Evolutionary conservation across 2,888 invertebrate species (phyloP), one percentile per base, ranked within the genome.

Genomic region (Phymatocera aterrima): DNA sequence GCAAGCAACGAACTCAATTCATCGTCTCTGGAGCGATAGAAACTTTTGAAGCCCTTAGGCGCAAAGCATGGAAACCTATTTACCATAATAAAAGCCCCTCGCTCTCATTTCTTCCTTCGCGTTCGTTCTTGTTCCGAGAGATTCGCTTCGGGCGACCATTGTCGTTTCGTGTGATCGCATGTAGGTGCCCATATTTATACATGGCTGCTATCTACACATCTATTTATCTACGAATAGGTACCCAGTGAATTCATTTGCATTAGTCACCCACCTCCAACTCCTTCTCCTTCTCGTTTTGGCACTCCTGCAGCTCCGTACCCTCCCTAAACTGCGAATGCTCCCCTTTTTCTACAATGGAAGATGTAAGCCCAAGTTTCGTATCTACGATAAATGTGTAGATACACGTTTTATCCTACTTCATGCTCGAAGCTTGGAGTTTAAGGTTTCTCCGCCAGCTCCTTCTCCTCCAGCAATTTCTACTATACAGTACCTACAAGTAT

Each of bases 181-280:
- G 4, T n/a, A 34, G 31, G 34, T 21, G 21, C 24, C 4, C 12
- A 54, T 21, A 54, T 10, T 1, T 18, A 10, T 61, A n/a, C 15
- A n/a, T 1, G 4, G 0, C 5, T 34, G 8, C n/a, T 40, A 18
- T 15, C 18, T 3, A 64, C 37, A 37, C 34, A n/a, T 18, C 18
- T 34, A 34, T 40, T 2, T 72, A 18, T 21, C 34, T n/a, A n/a
- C n/a, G 3, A 2, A 57, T 43, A 34, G 48, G 34, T 4, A 72
- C 51, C 48, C 72, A 34, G n/a, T 34, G 72, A 18, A 72, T 72
- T 72, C 51, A 72, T 72, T 72, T 72, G 48, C 72, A 51, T 72
- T 72, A 72, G 72, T 72, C 72, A 51, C 34, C 34, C 24, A 1
- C 46, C 2, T 15, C 6, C 15, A 4, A 2, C 43, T 28, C 12